These are phyloP conservation scores for Ispidina picta DNA, from an alignment of 2,797 vertebrate genomes.

Conservation along the genomic window DNA sequence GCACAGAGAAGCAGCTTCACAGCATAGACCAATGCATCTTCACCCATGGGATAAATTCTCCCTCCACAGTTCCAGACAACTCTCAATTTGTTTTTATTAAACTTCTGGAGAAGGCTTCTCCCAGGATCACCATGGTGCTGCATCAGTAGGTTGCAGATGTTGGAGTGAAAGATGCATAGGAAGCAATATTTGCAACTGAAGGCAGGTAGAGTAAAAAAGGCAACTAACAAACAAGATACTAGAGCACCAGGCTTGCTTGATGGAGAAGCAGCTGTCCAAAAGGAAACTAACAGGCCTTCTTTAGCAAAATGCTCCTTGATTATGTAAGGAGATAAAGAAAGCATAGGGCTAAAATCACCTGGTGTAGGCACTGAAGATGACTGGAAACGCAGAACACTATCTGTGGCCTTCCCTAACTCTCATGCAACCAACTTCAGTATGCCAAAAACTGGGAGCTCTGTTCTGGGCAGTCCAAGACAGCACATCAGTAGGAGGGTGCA, in stretches of 20 bases:
- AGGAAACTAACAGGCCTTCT: not conserved
- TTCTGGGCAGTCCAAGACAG: not conserved
- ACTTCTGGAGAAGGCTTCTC: not conserved
- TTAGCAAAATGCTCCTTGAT: not conserved
- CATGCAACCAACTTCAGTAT: not conserved
- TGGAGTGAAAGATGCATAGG: not conserved
- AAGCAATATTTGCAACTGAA: not conserved
- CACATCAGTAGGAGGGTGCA: not conserved
- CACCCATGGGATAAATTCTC: not conserved
- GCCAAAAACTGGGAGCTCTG: not conserved
- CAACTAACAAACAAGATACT: not conserved
- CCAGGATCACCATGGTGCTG: not conserved
- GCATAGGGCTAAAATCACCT: not conserved
- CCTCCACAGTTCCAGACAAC: not conserved
- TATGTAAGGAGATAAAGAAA: not conserved
- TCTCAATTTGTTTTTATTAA: not conserved
- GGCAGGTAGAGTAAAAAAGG: not conserved
- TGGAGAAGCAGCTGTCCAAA: not conserved
- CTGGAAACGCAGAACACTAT: not conserved
- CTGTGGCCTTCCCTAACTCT: not conserved
- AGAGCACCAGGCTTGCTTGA: not conserved
- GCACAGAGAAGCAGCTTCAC: not conserved
- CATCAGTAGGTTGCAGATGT: not conserved
- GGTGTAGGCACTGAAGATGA: not conserved
- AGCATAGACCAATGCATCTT: not conserved